Percentiles rank a stretch among this genome's conserved stretches.
These are phyloP conservation scores for Fistularia tabacaria DNA, from an alignment of 2,797 vertebrate genomes.

Conservation along the genomic window DNA sequence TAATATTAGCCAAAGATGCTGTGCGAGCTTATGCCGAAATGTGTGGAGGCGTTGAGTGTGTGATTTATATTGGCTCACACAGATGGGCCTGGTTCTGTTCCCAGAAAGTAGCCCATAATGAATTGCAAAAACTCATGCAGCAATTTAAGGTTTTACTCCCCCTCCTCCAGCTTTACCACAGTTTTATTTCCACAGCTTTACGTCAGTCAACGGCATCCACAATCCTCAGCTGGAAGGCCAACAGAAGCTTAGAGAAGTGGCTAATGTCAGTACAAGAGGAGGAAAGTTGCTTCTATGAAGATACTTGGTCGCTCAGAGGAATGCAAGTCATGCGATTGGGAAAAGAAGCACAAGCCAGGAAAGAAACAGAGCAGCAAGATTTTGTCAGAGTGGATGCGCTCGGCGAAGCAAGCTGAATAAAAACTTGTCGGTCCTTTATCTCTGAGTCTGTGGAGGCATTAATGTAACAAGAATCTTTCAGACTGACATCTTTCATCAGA, in stretches of 20 bases:
- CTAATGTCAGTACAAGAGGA: not conserved
- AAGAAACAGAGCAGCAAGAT: conserved; percentile 4
- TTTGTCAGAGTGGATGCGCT: conserved; percentile 7
- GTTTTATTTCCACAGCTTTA: conserved; percentile 58
- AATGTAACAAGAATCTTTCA: too few relatives aligned
- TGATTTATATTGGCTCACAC: conserved; percentile 25
- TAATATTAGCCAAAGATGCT: conserved; percentile 11
- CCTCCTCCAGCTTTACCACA: conserved; percentile 36
- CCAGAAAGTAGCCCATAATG: conserved; percentile 48
- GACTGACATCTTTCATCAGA: conserved; percentile 18
- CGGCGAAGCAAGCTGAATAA: conserved; percentile 1
- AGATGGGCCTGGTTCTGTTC: conserved; percentile 31
- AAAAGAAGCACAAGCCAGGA: not conserved
- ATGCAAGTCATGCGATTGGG: not conserved
- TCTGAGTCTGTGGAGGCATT: too few relatives aligned
- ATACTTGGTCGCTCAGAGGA: not conserved
- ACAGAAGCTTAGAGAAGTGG: conserved; percentile 12
- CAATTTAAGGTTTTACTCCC: conserved; percentile 51
- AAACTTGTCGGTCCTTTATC: too few relatives aligned
- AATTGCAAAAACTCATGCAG: conserved; percentile 40
- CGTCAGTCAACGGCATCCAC: conserved; percentile 39
- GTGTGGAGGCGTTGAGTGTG: conserved; percentile 20
- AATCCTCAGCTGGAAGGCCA: conserved; percentile 32
- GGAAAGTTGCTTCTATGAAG: not conserved
- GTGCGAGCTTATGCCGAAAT: conserved; percentile 5